These are phyloP conservation scores for Tamandua tetradactyla DNA, from an alignment of 2,797 vertebrate genomes.

Conservation along the genomic window DNA sequence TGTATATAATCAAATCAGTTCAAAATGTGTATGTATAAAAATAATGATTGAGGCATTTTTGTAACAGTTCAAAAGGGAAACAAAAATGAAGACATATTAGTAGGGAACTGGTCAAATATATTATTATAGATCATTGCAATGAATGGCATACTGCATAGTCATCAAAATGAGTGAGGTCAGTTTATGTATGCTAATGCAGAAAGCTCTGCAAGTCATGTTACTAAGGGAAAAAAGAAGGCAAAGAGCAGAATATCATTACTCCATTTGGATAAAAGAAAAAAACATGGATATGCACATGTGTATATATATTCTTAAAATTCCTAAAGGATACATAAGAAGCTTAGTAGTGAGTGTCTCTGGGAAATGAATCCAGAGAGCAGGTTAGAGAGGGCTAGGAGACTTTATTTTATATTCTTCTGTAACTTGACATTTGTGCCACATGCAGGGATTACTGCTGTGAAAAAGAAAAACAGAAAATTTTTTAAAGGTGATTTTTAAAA, in stretches of 20 bases:
- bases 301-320: not conserved
- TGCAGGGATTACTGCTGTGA: not conserved
- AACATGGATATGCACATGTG: not conserved
- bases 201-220: not conserved
- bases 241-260: not conserved
- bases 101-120: not conserved
- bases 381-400: not conserved
- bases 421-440: not conserved
- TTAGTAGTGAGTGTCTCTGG: not conserved
- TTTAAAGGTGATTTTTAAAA: not conserved
- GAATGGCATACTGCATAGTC: not conserved
- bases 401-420: not conserved
- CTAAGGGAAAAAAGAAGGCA: not conserved
- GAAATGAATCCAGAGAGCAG: not conserved
- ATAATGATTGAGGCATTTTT: not conserved
- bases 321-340: not conserved
- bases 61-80: not conserved
- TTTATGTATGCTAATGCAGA: not conserved
- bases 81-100: not conserved
- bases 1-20: not conserved
- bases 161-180: not conserved
- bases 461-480: constrained; percentile 10
- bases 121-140: not conserved
- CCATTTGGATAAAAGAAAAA: not conserved
- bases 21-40: not conserved